Percentiles rank a stretch among this genome's conserved stretches.
phyloP scores from a whole-genome alignment of 2,113 vertebrate species.

The Sander vitreus region DNA sequence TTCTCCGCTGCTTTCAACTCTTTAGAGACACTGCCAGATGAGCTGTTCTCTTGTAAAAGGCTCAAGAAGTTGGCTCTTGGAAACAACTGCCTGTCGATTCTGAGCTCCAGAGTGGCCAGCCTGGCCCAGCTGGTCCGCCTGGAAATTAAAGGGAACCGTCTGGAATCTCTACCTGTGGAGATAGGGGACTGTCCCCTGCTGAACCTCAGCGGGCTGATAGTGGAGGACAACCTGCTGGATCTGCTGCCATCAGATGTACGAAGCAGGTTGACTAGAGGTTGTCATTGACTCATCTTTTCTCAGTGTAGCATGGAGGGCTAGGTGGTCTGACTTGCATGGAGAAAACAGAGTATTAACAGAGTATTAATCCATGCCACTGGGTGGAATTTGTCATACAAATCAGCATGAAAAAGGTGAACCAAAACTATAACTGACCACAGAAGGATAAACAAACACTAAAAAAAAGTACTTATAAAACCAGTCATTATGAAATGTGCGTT shows the following conservation, averaged over 20 bases:
- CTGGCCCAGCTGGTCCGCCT: slow-evolving; percentile 84
- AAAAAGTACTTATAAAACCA: neutral
- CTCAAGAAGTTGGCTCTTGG: slow-evolving; percentile 85
- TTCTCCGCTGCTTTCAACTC: slow-evolving; percentile 88
- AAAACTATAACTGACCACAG: neutral
- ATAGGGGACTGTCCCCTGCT: slow-evolving; percentile 83
- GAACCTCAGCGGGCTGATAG: slow-evolving; percentile 80
- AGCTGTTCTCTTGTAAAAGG: slow-evolving; percentile 90
- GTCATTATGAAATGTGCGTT: neutral
- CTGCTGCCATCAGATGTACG: slow-evolving; percentile 83
- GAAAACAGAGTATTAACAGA: neutral
- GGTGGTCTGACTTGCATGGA: neutral
- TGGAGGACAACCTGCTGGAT: slow-evolving; percentile 86
- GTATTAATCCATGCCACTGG: neutral
- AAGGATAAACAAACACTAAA: neutral
- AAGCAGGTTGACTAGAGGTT: slow-evolving; percentile 72
- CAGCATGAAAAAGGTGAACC: neutral
- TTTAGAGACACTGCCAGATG: slow-evolving; percentile 87
- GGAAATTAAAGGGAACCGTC: slow-evolving; percentile 88
- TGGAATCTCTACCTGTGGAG: slow-evolving; percentile 87
- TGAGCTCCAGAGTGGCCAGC: slow-evolving; percentile 84
- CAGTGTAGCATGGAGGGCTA: neutral
- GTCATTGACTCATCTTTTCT: neutral
- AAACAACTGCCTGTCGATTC: slow-evolving; percentile 84
- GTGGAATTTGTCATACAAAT: neutral